A percentile compares a stretch with the other conserved stretches of the same genome.
Conservation (phyloP, 2,888 invertebrate species). For the Drosophila meridionalis region DNA sequence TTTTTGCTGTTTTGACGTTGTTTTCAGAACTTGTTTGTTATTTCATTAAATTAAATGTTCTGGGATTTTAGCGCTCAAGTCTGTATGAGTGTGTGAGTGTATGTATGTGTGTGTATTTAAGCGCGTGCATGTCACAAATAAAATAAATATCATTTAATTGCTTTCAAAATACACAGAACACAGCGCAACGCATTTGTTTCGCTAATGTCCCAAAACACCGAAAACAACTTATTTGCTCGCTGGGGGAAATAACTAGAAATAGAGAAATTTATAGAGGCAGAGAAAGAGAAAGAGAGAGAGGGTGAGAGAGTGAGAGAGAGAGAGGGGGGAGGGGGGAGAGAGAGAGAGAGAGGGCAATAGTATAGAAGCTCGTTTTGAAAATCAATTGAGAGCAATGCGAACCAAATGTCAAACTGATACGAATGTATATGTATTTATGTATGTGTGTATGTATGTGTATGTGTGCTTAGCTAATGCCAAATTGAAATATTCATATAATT, state of each 20-base stretch:
- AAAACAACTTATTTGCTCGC: slow-evolving; percentile 36
- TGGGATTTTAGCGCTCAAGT: slow-evolving; percentile 49
- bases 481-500: slow-evolving; percentile 6
- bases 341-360: not conserved
- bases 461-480: not conserved
- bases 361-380: slow-evolving; percentile 8
- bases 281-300: not conserved
- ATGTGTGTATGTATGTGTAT: not conserved
- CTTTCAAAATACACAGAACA: slow-evolving; percentile 52
- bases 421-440: not conserved
- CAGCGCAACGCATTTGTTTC: slow-evolving; percentile 34
- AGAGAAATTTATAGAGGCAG: not conserved
- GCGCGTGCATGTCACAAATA: slow-evolving; percentile 54
- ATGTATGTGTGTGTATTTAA: slow-evolving; percentile 27
- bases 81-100: not conserved
- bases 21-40: slow-evolving; percentile 70
- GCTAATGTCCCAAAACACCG: slow-evolving; percentile 50
- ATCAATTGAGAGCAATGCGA: slow-evolving; percentile 18
- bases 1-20: slow-evolving; percentile 67
- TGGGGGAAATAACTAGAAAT: not conserved
- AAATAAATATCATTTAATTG: slow-evolving; percentile 73
- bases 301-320: not conserved
- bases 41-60: slow-evolving; percentile 79
- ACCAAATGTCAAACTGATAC: not conserved
- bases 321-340: not conserved